A percentile compares a stretch with the other conserved stretches of the same genome.
These are phyloP conservation scores for Rhinoderma darwinii DNA, from an alignment of 2,113 vertebrate genomes.

Conservation along the genomic window DNA sequence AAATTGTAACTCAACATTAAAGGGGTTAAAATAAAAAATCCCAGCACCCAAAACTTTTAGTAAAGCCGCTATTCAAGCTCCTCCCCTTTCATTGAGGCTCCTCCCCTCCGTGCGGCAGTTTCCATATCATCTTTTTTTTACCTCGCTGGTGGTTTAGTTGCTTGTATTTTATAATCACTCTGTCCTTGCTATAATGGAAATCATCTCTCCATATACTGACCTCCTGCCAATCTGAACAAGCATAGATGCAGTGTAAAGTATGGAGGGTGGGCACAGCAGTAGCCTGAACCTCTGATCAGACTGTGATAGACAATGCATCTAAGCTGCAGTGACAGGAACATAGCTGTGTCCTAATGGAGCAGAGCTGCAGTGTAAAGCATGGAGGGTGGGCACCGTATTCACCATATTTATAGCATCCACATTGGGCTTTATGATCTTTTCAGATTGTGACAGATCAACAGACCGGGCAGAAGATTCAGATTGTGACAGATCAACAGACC, in stretches of 20 bases:
- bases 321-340: background rate
- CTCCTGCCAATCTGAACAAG: background rate
- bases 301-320: background rate
- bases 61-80: too few species aligned
- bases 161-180: too few species aligned
- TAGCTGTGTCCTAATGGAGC: background rate
- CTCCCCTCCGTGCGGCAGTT: too few species aligned
- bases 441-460: too few species aligned
- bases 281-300: background rate
- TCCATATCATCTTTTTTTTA: background rate
- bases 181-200: too few species aligned
- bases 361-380: background rate
- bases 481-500: too few species aligned
- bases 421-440: slow-evolving; percentile 61
- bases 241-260: background rate
- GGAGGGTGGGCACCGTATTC: too few species aligned
- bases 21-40: background rate
- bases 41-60: too few species aligned
- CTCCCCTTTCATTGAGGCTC: background rate
- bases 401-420: too few species aligned
- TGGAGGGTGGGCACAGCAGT: background rate
- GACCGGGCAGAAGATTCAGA: too few species aligned
- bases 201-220: too few species aligned
- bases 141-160: too few species aligned
- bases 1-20: background rate